Conservation (phyloP, 2,888 invertebrate species). For the Spodoptera exigua region DNA sequence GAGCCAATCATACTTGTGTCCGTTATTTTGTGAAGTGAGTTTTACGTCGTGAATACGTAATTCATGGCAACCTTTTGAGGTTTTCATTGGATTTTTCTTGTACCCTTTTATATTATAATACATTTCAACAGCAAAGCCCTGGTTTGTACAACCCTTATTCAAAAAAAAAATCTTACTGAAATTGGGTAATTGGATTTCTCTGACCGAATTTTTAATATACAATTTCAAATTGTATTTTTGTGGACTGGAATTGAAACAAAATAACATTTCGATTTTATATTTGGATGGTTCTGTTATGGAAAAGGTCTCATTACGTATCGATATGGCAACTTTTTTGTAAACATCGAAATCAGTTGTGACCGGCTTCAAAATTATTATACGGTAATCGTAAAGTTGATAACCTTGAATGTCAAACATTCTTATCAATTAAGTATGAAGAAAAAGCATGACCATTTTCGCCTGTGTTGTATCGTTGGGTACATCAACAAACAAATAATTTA, state of each 20-base stretch:
- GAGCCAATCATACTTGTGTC: constrained; percentile 61
- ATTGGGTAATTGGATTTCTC: constrained; percentile 25
- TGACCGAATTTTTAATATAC: constrained; percentile 8
- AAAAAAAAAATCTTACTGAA: constrained; percentile 31
- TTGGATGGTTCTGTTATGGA: too few relatives aligned
- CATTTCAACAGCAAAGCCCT: constrained; percentile 40
- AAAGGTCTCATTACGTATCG: too few relatives aligned
- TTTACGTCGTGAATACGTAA: constrained; percentile 74
- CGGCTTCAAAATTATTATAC: too few relatives aligned
- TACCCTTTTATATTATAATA: constrained; percentile 57
- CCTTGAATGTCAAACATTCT: too few relatives aligned
- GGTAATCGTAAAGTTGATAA: too few relatives aligned
- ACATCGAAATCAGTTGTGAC: too few relatives aligned
- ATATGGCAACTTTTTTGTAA: too few relatives aligned
- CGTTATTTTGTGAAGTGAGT: constrained; percentile 73
- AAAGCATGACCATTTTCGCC: too few relatives aligned
- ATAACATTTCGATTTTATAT: background rate
- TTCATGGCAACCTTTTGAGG: constrained; percentile 66
- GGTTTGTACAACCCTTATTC: constrained; percentile 27
- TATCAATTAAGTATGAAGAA: too few relatives aligned
- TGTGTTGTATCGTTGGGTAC: too few relatives aligned
- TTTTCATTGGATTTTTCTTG: constrained; percentile 62
- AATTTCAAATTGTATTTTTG: background rate
- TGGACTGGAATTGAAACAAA: background rate
- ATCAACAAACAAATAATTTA: too few relatives aligned